A percentile compares a stretch with the other conserved stretches of the same genome.
phyloP scores from a whole-genome alignment of 37 sponge, comb jelly and placozoan genomes.

The Spongilla lacustris region DNA sequence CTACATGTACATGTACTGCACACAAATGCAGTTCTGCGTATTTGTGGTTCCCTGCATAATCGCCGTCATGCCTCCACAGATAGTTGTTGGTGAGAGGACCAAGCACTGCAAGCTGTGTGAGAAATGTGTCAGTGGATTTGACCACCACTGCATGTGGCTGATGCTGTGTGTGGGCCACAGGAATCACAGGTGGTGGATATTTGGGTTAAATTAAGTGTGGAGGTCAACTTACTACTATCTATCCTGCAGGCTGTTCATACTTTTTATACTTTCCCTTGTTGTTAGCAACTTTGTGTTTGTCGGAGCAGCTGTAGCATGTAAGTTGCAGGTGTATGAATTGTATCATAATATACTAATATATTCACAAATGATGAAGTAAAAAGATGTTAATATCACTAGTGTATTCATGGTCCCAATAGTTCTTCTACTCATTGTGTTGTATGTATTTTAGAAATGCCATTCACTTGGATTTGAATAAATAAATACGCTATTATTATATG shows the following conservation, averaged over 20 bases:
- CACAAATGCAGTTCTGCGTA: no score
- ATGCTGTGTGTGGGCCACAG: slow-evolving; percentile 71
- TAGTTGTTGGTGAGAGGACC: slow-evolving; percentile 69
- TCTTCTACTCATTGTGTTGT: no score
- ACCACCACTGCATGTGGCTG: slow-evolving; percentile 92
- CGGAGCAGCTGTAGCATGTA: slow-evolving; percentile 30
- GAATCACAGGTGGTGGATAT: slow-evolving; percentile 70
- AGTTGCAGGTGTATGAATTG: slow-evolving; percentile 1
- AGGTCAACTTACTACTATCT: no score
- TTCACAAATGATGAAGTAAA: no score
- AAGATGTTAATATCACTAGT: no score
- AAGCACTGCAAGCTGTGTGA: slow-evolving; percentile 88
- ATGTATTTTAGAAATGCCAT: no score
- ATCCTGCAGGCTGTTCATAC: slow-evolving; percentile 43
- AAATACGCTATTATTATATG: no score
- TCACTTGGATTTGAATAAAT: no score
- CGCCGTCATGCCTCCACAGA: slow-evolving; percentile 54
- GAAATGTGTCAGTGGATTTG: slow-evolving; percentile 76
- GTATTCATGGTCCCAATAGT: no score
- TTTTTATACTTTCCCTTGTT: slow-evolving; percentile 58
- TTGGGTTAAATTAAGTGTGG: no score
- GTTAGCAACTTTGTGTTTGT: slow-evolving; percentile 73
- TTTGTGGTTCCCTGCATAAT: no score
- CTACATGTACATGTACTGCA: background rate
- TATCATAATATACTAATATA: background rate